These are phyloP conservation scores for Morone chrysops DNA, from an alignment of 2,113 vertebrate species.

Conservation along the genomic window DNA sequence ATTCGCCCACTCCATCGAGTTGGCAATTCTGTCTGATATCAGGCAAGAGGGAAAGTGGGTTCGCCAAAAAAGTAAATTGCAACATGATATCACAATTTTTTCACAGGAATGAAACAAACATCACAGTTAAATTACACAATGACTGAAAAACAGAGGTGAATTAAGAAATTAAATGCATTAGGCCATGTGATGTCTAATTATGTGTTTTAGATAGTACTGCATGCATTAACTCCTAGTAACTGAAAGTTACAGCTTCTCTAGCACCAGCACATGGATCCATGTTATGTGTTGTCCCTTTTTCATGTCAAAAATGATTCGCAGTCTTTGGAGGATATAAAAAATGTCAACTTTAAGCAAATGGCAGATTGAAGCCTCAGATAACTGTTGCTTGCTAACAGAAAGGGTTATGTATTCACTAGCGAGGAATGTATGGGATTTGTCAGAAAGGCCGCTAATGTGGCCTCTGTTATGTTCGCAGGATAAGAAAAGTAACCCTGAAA, in stretches of 20 bases:
- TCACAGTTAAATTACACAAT: background rate
- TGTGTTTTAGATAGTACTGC: background rate
- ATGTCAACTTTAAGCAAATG: background rate
- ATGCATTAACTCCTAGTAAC: slow-evolving; percentile 2
- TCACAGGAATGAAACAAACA: background rate
- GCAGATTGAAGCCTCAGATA: background rate
- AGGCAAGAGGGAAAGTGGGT: background rate
- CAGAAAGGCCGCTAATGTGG: background rate
- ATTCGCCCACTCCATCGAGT: too few relatives aligned
- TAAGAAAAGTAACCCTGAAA: slow-evolving; percentile 5
- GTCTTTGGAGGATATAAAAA: slow-evolving; percentile 15
- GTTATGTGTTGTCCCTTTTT: slow-evolving; percentile 3
- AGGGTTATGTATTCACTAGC: background rate
- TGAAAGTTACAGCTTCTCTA: background rate
- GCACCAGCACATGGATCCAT: background rate
- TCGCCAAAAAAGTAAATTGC: background rate
- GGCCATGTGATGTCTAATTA: background rate
- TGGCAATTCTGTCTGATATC: too few relatives aligned
- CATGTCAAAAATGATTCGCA: background rate
- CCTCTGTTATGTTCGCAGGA: slow-evolving; percentile 10
- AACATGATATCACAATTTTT: background rate
- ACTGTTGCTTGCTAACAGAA: slow-evolving; percentile 3
- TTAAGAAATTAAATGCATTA: background rate
- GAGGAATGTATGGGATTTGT: background rate
- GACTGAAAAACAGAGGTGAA: slow-evolving; percentile 1